Base-by-base conservation (phyloP, 1,140 invertebrate species). In the Diorhabda elongata region DNA sequence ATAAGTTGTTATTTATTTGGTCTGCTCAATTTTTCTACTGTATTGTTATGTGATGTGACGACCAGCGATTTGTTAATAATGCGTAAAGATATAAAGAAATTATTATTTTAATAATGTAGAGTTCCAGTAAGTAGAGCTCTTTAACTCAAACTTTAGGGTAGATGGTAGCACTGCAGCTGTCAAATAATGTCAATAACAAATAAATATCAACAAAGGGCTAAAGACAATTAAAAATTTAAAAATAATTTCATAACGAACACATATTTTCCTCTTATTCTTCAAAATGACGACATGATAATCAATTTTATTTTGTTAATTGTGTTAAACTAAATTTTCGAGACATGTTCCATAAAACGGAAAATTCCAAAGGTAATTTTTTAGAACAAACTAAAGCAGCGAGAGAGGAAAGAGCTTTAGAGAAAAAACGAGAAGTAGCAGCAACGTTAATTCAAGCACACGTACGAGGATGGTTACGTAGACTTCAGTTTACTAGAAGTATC, bases 341-440 rank as follows among this genome's bases (percentile, higher is more conserved):
- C 74, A 89, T 89, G 88, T 89, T 89, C 76, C 83, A 83, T 74
- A 83, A 83, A 69, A 81, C 85, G 41, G 86, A 87, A 75, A 86
- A 85, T 11, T 82, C 85, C 42, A 90, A 89, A 77, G 84, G 82
- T 67, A 84, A 78, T 72, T 94, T 94, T 77, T 83, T 94, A 73
- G 90, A 92, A 77, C 89, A 92, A 76, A 93, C 92, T 3, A 96
- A 96, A 82, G 92, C 91, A 42, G 94, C 94, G 5, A 85, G 95
- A 71, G 89, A 89, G 75, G 92, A 96, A 81, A 85, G 94, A 71
- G 93, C 92, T 3, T 83, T 91, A 61, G 94, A 94, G 76, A 91
- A 93, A 80, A 87, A 89, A 71, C 84, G 87, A 58, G 91, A 94
- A 77, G 81, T 84, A 67, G 91, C 91, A 9, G 88, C 88, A 62